Base-by-base conservation (phyloP, 2,113 vertebrate species). In the Lontra canadensis region DNA sequence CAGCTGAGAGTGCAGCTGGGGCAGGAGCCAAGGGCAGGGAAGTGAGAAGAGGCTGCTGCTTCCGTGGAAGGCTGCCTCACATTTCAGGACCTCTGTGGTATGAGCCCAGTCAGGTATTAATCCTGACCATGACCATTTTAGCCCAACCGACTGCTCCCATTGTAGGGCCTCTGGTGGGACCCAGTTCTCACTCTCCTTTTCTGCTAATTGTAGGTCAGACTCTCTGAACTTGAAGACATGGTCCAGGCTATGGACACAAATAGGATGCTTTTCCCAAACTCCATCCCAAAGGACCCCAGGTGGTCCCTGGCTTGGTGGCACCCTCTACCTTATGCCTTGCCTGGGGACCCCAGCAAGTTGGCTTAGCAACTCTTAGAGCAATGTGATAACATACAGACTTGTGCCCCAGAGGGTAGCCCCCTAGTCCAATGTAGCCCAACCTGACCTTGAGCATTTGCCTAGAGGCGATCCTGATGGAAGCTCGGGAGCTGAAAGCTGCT, bases 391-490 rank as follows among this genome's bases (percentile, higher is more conserved):
- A 69, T 21, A 49, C 10, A 93, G n/a, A 71, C 52, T 36, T 57
- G 23, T 59, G 13, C 2, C 71, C 84, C 74, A 83, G 20, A 74
- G 55, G 25, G 83, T 17, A 83, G 23, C 12, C 20, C 12, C 78
- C 18, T 73, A 85, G 55, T 76, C 39, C 59, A 73, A 5, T 74
- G n/a, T 42, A 79, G 47, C 31, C 82, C 55, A 83, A 47, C 21
- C 42, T 83, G 36, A 95, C 65, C 59, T 95, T 94, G 49, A 95
- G 3, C 83, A 69, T 83, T 86, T 91, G n/a, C 69, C 55, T 76
- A 39, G 9, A 80, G 39, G 25, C 65, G 52, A 85, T 63, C 15
- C 42, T 63, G 61, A 55, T 15, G 47, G 42, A 36, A 80, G 4
- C n/a, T 29, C 23, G 15, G 63, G 29, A 65, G 21, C 67, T 93